Conservation (phyloP, 2,888 invertebrate genomes). For the Drosophila greeni region DNA sequence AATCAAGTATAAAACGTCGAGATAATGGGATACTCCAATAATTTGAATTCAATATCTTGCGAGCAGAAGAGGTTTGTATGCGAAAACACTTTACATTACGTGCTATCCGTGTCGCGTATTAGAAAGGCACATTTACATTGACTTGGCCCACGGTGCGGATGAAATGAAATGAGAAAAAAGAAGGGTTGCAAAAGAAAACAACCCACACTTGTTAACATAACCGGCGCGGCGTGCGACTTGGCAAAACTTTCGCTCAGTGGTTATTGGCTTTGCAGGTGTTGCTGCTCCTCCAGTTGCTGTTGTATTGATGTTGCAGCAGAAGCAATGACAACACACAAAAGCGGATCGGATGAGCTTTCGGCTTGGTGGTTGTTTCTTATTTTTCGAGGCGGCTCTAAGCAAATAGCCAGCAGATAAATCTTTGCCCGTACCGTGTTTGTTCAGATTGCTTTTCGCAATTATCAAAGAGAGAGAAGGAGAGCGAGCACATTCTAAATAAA, state of each 20-base stretch:
- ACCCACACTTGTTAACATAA: slow-evolving; percentile 44
- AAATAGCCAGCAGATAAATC: slow-evolving; percentile 29
- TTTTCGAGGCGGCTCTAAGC: slow-evolving; percentile 32
- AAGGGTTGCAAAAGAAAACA: slow-evolving; percentile 5
- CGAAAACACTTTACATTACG: not conserved
- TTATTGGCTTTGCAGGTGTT: slow-evolving; percentile 5
- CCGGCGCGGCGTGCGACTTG: slow-evolving; percentile 38
- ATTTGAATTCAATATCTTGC: not conserved
- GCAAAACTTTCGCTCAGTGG: slow-evolving; percentile 38
- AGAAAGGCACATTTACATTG: slow-evolving; percentile 1
- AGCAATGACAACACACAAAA: not conserved
- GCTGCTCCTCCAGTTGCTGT: not conserved
- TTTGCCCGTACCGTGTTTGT: slow-evolving; percentile 48
- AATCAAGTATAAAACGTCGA: too few relatives aligned
- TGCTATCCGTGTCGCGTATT: not conserved
- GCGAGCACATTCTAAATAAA: slow-evolving; percentile 49
- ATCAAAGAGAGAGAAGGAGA: slow-evolving; percentile 40
- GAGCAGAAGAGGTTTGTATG: too few relatives aligned
- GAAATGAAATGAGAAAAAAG: not conserved
- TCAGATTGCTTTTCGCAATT: slow-evolving; percentile 51
- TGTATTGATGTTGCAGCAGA: slow-evolving; percentile 5
- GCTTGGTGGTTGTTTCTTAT: slow-evolving; percentile 40
- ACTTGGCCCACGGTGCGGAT: slow-evolving; percentile 34
- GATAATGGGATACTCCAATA: not conserved
- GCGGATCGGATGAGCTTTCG: slow-evolving; percentile 7